These are phyloP conservation scores for Montipora foliosa DNA, from an alignment of 64 coral and sea anemone genomes.

Conservation along the genomic window DNA sequence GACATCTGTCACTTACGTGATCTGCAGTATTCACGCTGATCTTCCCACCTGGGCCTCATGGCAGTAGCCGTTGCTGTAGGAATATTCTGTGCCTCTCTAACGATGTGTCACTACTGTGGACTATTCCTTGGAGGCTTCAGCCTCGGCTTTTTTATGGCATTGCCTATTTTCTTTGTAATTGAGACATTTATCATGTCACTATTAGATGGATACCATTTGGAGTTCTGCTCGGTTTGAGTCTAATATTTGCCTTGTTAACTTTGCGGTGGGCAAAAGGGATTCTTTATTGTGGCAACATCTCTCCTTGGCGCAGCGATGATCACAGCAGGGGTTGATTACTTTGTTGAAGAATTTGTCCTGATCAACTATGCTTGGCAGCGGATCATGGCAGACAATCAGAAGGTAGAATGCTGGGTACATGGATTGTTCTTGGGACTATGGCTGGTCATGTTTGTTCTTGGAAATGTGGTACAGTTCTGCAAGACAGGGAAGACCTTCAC, in stretches of 20 bases:
- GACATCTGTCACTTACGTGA: slow-evolving; percentile 90
- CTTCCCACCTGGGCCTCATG: slow-evolving; percentile 77
- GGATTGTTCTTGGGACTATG: slow-evolving; percentile 83
- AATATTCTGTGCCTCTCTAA: slow-evolving; percentile 86
- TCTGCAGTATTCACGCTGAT: slow-evolving; percentile 73
- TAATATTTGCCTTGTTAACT: slow-evolving; percentile 71
- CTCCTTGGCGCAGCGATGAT: slow-evolving; percentile 85
- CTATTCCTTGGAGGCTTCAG: slow-evolving; percentile 91
- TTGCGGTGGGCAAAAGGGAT: slow-evolving; percentile 90
- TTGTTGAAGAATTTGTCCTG: slow-evolving; percentile 87
- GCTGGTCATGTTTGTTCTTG: slow-evolving; percentile 91
- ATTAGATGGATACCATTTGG: slow-evolving; percentile 98
- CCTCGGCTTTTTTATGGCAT: slow-evolving; percentile 92
- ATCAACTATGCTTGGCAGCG: slow-evolving; percentile 76
- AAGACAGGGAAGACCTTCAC: slow-evolving; percentile 86
- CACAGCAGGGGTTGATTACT: slow-evolving; percentile 82
- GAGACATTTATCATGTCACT: slow-evolving; percentile 63
- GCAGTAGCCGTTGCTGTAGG: slow-evolving; percentile 80
- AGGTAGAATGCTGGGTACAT: slow-evolving; percentile 75
- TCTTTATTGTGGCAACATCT: slow-evolving; percentile 73
- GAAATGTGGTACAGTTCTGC: slow-evolving; percentile 84
- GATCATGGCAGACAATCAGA: slow-evolving; percentile 69
- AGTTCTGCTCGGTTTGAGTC: slow-evolving; percentile 78
- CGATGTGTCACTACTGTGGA: slow-evolving; percentile 89
- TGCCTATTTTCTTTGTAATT: slow-evolving; percentile 62